Base-by-base conservation (phyloP, 2,888 invertebrate genomes). In the Andrena haemorrhoa region DNA sequence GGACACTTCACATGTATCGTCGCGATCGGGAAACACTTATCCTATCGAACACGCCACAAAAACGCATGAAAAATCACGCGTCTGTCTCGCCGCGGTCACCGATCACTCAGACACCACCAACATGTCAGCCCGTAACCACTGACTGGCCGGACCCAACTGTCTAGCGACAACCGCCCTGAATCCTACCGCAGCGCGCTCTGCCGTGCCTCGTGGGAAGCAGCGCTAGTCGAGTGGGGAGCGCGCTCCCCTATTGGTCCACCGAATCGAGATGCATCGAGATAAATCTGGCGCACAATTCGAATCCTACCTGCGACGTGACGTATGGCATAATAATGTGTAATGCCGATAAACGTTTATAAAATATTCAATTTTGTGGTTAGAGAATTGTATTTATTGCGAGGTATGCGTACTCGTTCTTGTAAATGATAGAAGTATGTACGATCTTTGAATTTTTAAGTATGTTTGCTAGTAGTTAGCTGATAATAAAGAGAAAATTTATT, bases 111-210 rank as follows among this genome's bases (percentile, higher is more conserved):
- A 85, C 88, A 87, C 88, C 90, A 89, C 89, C 92, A 93, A 93
- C 93, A 93, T 93, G 91, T 92, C 93, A 90, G 88, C 90, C 91
- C 88, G 90, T 91, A 92, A 93, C 92, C 92, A 93, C 93, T 91
- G 92, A 87, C 92, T 92, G 89, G 89, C 90, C 91, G 91, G 88
- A 90, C 89, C 90, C 89, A 89, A 91, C 91, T 90, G 91, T 85
- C 86, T 75, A 69, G 71, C 84, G 83, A 88, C 88, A 89, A 88
- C 90, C 91, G 88, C 91, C 91, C 90, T 89, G 91, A 92, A 92
- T 92, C 89, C 72, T 31, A 23, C 16, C 23, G 72, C 83, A 79
- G 90, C 89, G 89, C 84, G 33, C 79, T 72, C 88, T 89, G 23
- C 4, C 73, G 82, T 51, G 2, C 1, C 5, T 29, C 10, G 23